Conservation (phyloP, 2,113 vertebrate species). For the Calidris pugnax region DNA sequence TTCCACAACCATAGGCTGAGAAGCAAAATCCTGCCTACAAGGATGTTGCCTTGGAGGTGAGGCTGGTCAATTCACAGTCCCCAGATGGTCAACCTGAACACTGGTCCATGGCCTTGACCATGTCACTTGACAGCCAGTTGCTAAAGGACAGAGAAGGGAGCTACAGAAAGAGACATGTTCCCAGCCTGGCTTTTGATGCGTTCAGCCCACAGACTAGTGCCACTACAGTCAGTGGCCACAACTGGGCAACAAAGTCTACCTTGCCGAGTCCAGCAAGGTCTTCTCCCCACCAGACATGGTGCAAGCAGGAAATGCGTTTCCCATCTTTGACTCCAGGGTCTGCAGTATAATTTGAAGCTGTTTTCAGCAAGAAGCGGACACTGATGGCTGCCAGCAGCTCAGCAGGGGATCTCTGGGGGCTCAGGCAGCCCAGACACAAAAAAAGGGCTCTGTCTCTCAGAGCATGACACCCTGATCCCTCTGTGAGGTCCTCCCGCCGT, state of each 20-base stretch:
- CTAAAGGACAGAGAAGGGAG: neutral
- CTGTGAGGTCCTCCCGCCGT: accelerated
- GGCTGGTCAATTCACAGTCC: neutral
- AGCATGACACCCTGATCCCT: neutral
- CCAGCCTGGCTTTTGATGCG: neutral
- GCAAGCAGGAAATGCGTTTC: neutral
- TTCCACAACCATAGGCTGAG: neutral
- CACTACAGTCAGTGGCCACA: neutral
- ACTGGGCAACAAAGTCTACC: neutral
- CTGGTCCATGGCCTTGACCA: neutral
- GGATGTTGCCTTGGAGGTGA: neutral
- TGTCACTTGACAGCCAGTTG: neutral
- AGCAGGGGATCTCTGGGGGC: no score
- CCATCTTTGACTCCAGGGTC: neutral
- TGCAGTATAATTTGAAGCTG: neutral
- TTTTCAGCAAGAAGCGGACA: neutral
- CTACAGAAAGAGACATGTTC: neutral
- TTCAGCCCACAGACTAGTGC: neutral
- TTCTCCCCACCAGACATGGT: neutral
- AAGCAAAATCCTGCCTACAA: neutral
- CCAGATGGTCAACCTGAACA: neutral
- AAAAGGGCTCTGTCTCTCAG: accelerated
- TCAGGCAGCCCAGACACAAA: neutral
- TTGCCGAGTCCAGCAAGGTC: neutral
- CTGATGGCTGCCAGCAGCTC: neutral